Conservation (phyloP, 2,888 invertebrate species). For the Chymomyza fuscimana region DNA sequence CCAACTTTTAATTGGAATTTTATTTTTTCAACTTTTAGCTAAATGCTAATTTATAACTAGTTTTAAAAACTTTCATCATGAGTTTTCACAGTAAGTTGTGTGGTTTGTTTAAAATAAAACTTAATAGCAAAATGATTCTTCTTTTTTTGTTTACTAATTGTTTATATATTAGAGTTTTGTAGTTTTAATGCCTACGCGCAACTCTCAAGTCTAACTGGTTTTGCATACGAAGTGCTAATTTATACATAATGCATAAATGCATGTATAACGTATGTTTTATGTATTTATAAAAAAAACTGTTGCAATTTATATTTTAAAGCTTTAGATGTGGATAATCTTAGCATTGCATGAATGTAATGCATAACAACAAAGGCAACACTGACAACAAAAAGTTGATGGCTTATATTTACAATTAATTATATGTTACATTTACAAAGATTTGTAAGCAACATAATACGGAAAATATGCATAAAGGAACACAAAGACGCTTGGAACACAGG, state of each 20-base stretch:
- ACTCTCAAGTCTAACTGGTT: conserved; percentile 43
- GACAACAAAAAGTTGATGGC: background rate
- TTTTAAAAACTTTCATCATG: conserved; percentile 17
- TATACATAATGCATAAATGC: conserved; percentile 1
- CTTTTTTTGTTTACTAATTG: conserved; percentile 42
- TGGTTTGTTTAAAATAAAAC: conserved; percentile 41
- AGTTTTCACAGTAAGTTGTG: conserved; percentile 68
- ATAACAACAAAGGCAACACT: background rate
- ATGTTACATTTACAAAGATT: background rate
- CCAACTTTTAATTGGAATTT: conserved; percentile 7
- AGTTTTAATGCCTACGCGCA: conserved; percentile 56
- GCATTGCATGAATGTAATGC: too few relatives aligned
- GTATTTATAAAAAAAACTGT: conserved; percentile 1
- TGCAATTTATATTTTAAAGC: background rate
- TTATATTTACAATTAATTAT: background rate
- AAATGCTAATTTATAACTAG: conserved; percentile 26
- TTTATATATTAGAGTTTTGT: conserved; percentile 30
- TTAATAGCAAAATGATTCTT: conserved; percentile 25
- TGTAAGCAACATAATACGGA: background rate
- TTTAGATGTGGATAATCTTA: background rate
- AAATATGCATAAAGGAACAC: background rate
- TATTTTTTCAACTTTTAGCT: conserved; percentile 16
- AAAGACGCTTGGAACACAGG: conserved; percentile 17
- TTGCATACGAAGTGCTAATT: conserved; percentile 3
- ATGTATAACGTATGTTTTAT: background rate